Percentiles rank a stretch among this genome's conserved stretches.
These are phyloP conservation scores for Sarcophaga caerulescens DNA, from an alignment of 2,888 invertebrate species.

Conservation along the genomic window DNA sequence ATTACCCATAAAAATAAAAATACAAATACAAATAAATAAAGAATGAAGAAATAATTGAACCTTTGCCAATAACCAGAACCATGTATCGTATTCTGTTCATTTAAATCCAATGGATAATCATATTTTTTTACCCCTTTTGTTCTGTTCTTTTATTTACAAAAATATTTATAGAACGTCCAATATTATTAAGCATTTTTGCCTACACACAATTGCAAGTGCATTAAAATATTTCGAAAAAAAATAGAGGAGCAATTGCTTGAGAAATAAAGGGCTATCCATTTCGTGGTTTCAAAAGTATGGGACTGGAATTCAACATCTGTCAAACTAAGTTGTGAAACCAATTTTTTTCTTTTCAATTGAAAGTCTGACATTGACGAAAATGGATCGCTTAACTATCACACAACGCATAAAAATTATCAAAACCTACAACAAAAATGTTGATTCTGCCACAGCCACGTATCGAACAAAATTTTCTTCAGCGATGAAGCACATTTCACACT, in stretches of 20 bases:
- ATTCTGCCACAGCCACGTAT: too few species aligned
- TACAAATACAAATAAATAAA: conserved; percentile 2
- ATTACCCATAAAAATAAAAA: background rate
- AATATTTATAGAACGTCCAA: background rate
- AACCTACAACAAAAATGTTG: too few species aligned
- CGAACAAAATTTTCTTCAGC: too few species aligned
- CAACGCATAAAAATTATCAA: too few species aligned
- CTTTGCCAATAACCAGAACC: conserved; percentile 54
- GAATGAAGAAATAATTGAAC: conserved; percentile 55
- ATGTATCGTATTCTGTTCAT: background rate
- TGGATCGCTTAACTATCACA: too few species aligned
- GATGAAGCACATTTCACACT: too few species aligned
- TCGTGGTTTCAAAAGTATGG: too few species aligned
- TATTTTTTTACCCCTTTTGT: background rate
- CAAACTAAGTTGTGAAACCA: too few species aligned
- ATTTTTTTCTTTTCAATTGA: too few species aligned
- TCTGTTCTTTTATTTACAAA: background rate
- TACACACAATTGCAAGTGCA: background rate
- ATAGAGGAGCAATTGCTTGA: background rate
- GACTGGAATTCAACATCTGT: too few species aligned
- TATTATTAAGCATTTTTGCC: conserved; percentile 12
- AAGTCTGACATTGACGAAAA: too few species aligned
- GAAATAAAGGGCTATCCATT: too few species aligned
- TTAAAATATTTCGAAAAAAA: background rate
- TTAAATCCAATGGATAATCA: background rate